A percentile compares a stretch with the other conserved stretches of the same genome.
Evolutionary conservation across 2,888 invertebrate genomes (phyloP).

Genomic region (Brachylomia viminalis): DNA sequence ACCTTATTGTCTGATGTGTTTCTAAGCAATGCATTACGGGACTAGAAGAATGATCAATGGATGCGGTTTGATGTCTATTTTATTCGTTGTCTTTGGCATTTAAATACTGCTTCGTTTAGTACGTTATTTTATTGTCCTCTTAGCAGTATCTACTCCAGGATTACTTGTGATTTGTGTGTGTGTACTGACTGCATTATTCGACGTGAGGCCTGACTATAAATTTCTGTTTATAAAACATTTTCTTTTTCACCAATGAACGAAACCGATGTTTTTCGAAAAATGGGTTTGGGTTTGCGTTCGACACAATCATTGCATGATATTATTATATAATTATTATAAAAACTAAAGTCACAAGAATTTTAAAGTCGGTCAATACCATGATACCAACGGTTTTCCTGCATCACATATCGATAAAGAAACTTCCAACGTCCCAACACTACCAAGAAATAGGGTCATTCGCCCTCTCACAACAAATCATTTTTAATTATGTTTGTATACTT

Average conservation of each 20-base stretch:
- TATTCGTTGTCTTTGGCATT: background rate
- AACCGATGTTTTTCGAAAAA: background rate
- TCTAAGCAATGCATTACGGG: constrained; percentile 7
- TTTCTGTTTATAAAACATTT: background rate
- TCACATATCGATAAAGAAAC: constrained; percentile 54
- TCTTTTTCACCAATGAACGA: background rate
- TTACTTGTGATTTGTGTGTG: background rate
- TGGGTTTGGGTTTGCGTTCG: background rate
- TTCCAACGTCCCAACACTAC: constrained; percentile 76
- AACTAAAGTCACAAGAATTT: background rate
- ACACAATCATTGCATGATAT: background rate
- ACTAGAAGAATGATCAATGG: background rate
- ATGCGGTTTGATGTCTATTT: background rate
- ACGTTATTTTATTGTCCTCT: background rate
- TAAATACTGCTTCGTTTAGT: background rate
- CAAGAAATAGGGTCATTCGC: constrained; percentile 86
- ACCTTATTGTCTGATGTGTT: constrained; percentile 18
- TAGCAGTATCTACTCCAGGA: background rate
- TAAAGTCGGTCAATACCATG: too few relatives aligned
- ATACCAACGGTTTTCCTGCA: background rate
- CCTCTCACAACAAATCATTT: constrained; percentile 88
- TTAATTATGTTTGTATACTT: constrained; percentile 88
- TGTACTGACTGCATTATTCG: background rate
- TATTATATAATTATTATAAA: too few relatives aligned
- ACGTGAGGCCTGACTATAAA: background rate